Evolutionary conservation across 2,888 invertebrate genomes (phyloP).

Genomic region (Germaria angustata): DNA sequence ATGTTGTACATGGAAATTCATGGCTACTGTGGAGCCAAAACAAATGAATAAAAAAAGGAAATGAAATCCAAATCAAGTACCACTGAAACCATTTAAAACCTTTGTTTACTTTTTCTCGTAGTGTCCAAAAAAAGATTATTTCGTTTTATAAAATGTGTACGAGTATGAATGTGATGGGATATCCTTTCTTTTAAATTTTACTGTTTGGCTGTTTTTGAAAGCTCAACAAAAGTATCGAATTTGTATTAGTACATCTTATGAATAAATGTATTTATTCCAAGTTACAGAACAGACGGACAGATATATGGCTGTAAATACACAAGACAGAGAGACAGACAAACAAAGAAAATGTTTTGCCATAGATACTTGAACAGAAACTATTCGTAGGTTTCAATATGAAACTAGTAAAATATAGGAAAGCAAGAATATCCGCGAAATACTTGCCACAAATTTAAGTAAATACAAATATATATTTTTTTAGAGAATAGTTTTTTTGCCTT

Average conservation of each 20-base stretch:
- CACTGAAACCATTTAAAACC: conserved; percentile 53
- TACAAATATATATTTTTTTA: not conserved
- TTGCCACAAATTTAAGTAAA: conserved; percentile 30
- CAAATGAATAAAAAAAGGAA: conserved; percentile 23
- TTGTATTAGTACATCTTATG: conserved; percentile 63
- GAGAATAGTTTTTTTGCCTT: conserved; percentile 35
- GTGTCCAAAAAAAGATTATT: conserved; percentile 63
- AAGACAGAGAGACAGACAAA: not conserved
- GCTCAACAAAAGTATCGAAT: conserved; percentile 65
- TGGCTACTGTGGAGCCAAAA: conserved; percentile 77
- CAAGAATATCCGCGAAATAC: conserved; percentile 16
- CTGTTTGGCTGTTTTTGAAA: conserved; percentile 44
- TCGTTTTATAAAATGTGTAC: conserved; percentile 61
- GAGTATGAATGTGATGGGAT: conserved; percentile 56
- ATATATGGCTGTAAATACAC: not conserved
- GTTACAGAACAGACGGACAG: conserved; percentile 4
- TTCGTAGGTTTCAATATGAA: conserved; percentile 56
- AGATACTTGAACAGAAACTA: conserved; percentile 30
- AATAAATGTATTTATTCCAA: conserved; percentile 38
- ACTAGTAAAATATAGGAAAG: conserved; percentile 8
- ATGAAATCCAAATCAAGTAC: conserved; percentile 11
- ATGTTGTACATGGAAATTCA: conserved; percentile 80
- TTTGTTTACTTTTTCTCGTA: conserved; percentile 39
- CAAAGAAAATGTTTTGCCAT: conserved; percentile 3
- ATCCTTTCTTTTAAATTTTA: conserved; percentile 45